Evolutionary conservation across 2,888 invertebrate species (phyloP), one percentile per base, ranked within the genome.

Genomic region (Exocentrus adspersus): DNA sequence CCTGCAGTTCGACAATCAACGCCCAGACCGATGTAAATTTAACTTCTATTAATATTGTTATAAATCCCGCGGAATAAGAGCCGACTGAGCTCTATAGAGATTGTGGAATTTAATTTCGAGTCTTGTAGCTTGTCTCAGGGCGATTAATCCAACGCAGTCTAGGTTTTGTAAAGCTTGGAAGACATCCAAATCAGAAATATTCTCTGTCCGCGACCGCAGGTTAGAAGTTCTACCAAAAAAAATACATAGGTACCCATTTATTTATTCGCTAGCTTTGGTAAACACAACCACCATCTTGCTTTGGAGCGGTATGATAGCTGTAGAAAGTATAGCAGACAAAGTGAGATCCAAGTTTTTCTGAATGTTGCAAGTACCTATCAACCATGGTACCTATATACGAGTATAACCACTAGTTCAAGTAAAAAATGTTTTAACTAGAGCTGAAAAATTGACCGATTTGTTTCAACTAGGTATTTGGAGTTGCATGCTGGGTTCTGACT

Each of bases 61-160:
- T 69, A 72, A 72, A 72, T 70, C 69, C 67, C 60, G 59, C 60
- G 57, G 60, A 56, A 56, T 60, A 64, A 64, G 60, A 20, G 51
- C 51, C 60, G 54, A n/a, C 64, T 12, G 64, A 54, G 56, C 43
- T 62, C 45, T 56, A 53, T 65, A 67, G 64, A 71, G 64, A 71
- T 65, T 68, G 70, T 65, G 74, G 76, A 77, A 78, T 78, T 77
- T 78, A 77, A 77, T 78, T 76, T 75, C 4, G 74, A 72, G 68
- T 70, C 70, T 71, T 75, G 75, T 75, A 68, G 67, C 70, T 72
- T 72, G 67, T 69, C 69, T 71, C 64, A 67, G 41, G 62, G 63
- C 73, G 68, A 76, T 76, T 76, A 75, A 76, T 76, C 72, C 72
- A 71, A 68, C 63, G 68, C 71, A 56, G 66, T 67, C 69, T 70